Evolutionary conservation across 2,797 vertebrate genomes (phyloP).

Genomic region (Mionectes olivaceus): DNA sequence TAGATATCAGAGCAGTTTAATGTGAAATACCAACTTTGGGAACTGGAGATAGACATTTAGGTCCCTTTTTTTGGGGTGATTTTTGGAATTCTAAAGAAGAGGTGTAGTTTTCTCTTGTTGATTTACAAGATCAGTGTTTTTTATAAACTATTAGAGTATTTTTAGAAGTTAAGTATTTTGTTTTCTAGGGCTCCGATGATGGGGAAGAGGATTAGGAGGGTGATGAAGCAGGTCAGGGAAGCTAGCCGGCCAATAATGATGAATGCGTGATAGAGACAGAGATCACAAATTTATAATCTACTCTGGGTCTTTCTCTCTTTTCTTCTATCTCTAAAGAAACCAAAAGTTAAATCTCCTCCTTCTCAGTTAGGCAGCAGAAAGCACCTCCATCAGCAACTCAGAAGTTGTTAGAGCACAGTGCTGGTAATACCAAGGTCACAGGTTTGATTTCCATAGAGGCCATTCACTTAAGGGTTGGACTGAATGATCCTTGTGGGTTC

Average conservation of each 20-base stretch:
- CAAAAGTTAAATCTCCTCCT: neutral
- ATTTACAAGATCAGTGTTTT: neutral
- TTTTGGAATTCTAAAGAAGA: neutral
- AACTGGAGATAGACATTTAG: neutral
- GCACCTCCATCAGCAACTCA: neutral
- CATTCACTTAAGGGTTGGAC: neutral
- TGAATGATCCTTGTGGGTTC: neutral
- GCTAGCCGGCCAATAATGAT: neutral
- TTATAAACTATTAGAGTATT: neutral
- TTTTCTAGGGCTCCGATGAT: neutral
- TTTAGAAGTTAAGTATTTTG: neutral
- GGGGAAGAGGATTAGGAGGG: fast-evolving
- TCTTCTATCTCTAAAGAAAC: neutral
- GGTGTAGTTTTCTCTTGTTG: neutral
- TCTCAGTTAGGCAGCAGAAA: neutral
- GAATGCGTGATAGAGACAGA: neutral
- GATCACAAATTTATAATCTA: neutral
- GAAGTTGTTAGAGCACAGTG: neutral
- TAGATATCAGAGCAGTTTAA: neutral
- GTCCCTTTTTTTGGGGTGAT: neutral
- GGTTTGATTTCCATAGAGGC: neutral
- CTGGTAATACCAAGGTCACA: neutral
- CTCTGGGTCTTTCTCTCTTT: neutral
- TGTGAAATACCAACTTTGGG: neutral
- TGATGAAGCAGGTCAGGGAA: neutral